These are phyloP conservation scores for Hipparchia semele DNA, from an alignment of 2,888 invertebrate genomes.

Conservation along the genomic window DNA sequence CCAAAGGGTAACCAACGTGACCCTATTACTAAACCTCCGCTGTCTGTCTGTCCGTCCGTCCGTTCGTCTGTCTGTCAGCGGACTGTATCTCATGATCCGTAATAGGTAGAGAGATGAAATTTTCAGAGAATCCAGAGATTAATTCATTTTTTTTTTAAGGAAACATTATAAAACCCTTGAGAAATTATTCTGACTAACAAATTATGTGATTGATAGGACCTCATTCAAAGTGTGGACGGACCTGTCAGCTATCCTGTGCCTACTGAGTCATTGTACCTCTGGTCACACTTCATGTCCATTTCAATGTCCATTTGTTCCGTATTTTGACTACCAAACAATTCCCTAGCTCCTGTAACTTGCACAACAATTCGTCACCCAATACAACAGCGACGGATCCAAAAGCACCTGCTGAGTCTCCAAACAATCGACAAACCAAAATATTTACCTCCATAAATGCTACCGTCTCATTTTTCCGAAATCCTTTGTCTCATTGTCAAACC, in stretches of 20 bases:
- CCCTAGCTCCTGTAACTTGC: slow-evolving; percentile 4
- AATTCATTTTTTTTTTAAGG: no score
- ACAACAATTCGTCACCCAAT: slow-evolving; percentile 11
- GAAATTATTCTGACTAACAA: background rate
- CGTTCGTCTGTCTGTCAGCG: no score
- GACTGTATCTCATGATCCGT: no score
- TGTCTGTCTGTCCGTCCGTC: no score
- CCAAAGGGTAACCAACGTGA: no score
- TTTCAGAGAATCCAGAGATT: no score
- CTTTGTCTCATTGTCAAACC: slow-evolving; percentile 37
- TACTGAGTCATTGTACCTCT: background rate
- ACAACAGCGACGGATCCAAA: slow-evolving; percentile 25
- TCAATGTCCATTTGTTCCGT: slow-evolving; percentile 6
- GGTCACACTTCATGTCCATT: background rate
- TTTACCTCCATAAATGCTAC: slow-evolving; percentile 59
- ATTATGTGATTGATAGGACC: background rate
- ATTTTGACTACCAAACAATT: slow-evolving; percentile 7
- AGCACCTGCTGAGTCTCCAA: slow-evolving; percentile 33
- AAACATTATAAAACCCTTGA: background rate
- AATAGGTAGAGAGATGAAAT: no score
- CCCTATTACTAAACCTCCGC: no score
- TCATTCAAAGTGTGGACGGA: no score
- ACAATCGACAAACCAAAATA: slow-evolving; percentile 69
- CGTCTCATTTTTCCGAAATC: slow-evolving; percentile 20
- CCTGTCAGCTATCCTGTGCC: background rate